A percentile compares a stretch with the other conserved stretches of the same genome.
Conservation (phyloP, 2,888 invertebrate genomes). For the Ophraella communa region DNA sequence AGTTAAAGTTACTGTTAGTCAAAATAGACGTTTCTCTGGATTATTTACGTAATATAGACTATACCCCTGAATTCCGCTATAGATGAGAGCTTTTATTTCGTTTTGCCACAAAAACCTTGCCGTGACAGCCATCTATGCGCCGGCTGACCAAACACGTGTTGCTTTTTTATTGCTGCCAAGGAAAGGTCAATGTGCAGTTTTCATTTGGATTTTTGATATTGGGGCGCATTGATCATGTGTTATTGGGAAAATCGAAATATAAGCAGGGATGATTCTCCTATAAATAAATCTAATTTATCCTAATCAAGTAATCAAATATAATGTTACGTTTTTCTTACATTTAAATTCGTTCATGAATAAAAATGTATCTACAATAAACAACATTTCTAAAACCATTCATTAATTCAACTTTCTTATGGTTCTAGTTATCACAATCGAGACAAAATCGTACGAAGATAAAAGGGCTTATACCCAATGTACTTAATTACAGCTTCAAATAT, state of each 20-base stretch:
- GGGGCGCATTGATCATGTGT: slow-evolving; percentile 23
- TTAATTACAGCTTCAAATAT: slow-evolving; percentile 55
- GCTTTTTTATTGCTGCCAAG: slow-evolving; percentile 44
- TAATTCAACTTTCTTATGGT: neutral
- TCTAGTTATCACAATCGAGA: slow-evolving; percentile 6
- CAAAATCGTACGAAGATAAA: slow-evolving; percentile 17
- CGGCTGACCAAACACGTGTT: slow-evolving; percentile 54
- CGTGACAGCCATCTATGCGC: slow-evolving; percentile 57
- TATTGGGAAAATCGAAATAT: neutral
- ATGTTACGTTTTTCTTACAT: too few relatives aligned
- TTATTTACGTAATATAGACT: too few relatives aligned
- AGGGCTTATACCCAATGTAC: slow-evolving; percentile 32
- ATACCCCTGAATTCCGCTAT: neutral
- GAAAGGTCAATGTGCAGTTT: slow-evolving; percentile 40
- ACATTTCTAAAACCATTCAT: too few relatives aligned
- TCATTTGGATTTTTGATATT: slow-evolving; percentile 29
- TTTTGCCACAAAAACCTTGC: slow-evolving; percentile 50
- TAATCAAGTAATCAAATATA: too few relatives aligned
- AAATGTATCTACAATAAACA: too few relatives aligned
- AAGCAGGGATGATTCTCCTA: neutral
- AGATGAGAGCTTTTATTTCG: slow-evolving; percentile 30
- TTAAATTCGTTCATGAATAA: neutral
- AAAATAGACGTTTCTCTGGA: too few relatives aligned
- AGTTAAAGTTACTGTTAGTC: too few relatives aligned
- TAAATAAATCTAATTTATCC: too few relatives aligned